Evolutionary conservation across 2,797 vertebrate genomes (phyloP).

Genomic region (Cyclura pinguis): DNA sequence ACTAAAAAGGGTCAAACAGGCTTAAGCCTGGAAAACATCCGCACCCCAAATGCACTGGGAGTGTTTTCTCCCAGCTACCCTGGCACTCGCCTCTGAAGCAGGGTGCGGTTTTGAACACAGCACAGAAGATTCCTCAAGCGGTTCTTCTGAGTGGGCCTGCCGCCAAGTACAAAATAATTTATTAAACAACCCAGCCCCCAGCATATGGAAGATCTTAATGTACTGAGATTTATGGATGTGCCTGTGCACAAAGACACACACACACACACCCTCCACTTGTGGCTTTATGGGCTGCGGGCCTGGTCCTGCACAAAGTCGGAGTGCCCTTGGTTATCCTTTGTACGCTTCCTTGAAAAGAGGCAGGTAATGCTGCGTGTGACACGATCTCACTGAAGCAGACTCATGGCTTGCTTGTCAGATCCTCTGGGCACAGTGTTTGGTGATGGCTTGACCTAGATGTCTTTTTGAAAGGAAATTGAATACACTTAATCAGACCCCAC

Average conservation of each 20-base stretch:
- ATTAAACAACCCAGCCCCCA: conserved; percentile 34
- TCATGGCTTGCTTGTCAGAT: background rate
- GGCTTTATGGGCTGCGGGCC: conserved; percentile 18
- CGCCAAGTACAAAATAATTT: conserved; percentile 45
- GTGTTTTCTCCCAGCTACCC: conserved; percentile 11
- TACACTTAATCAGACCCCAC: background rate
- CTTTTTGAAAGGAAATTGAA: conserved; percentile 8
- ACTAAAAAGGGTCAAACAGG: conserved; percentile 21
- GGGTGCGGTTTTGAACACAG: conserved; percentile 37
- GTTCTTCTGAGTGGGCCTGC: conserved; percentile 21
- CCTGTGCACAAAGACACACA: conserved; percentile 29
- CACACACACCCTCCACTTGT: background rate
- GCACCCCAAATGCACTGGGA: conserved; percentile 18
- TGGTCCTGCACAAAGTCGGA: conserved; percentile 27
- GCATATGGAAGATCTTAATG: conserved; percentile 45
- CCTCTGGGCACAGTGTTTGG: background rate
- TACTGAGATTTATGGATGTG: conserved; percentile 33
- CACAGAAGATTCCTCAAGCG: conserved; percentile 26
- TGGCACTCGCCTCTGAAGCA: conserved; percentile 30
- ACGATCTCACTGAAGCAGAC: background rate
- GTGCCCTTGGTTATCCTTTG: background rate
- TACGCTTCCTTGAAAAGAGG: background rate
- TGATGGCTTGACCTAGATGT: background rate
- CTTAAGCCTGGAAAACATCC: conserved; percentile 23
- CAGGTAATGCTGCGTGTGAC: background rate